A percentile compares a stretch with the other conserved stretches of the same genome.
Conservation (phyloP, 2,797 vertebrate species). For the Urophycis tenuis region DNA sequence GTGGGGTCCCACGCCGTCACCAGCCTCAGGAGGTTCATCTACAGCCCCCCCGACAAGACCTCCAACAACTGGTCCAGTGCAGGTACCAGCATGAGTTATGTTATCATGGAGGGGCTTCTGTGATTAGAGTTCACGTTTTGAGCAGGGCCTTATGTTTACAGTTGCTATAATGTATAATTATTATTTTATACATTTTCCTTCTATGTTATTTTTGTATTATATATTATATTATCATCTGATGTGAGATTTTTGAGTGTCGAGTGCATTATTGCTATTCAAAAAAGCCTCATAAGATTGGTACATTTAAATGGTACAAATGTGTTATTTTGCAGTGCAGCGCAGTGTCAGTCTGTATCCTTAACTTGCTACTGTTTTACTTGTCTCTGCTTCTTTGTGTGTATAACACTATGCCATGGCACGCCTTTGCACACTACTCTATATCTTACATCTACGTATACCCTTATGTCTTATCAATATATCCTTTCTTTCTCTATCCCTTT, state of each 20-base stretch:
- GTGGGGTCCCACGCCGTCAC: constrained; percentile 90
- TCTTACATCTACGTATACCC: too few species aligned
- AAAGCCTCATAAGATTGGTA: neutral
- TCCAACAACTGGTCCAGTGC: constrained; percentile 76
- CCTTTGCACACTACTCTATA: neutral
- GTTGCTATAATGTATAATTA: neutral
- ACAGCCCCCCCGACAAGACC: constrained; percentile 76
- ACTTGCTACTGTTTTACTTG: constrained; percentile 44
- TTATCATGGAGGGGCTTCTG: neutral
- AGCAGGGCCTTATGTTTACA: neutral
- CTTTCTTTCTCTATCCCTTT: constrained; percentile 15
- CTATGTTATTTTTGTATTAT: neutral
- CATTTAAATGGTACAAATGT: neutral
- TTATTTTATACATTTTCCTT: neutral
- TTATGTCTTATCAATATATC: neutral
- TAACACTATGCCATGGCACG: neutral
- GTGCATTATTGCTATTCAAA: neutral
- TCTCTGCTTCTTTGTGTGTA: constrained; percentile 42
- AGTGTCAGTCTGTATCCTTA: constrained; percentile 18
- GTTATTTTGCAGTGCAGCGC: neutral
- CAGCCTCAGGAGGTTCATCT: constrained; percentile 85
- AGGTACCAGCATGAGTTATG: constrained; percentile 59
- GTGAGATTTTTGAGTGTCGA: neutral
- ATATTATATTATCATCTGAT: neutral
- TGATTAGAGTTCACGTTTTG: neutral